A percentile compares a stretch with the other conserved stretches of the same genome.
phyloP scores from a whole-genome alignment of 2,113 vertebrate genomes.

The Tragelaphus imberbis region DNA sequence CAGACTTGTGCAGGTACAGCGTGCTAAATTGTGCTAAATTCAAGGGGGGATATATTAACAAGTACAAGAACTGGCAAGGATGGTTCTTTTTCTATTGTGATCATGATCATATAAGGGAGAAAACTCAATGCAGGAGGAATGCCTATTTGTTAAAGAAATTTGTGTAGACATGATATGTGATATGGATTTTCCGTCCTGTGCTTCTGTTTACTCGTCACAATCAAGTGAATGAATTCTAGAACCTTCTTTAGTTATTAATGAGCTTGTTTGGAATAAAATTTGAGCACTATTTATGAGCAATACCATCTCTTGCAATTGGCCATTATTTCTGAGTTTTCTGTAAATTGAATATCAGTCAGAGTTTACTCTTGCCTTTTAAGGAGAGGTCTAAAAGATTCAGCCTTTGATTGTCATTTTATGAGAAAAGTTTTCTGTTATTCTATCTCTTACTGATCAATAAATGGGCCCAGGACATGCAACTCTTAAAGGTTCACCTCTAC shows the following conservation, averaged over 20 bases:
- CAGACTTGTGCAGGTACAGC: neutral
- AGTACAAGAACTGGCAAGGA: neutral
- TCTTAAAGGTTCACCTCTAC: neutral
- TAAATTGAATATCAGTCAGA: neutral
- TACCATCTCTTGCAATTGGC: neutral
- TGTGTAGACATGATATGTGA: neutral
- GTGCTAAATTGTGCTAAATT: neutral
- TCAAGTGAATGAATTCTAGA: neutral
- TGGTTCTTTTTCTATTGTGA: neutral
- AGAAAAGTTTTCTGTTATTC: neutral
- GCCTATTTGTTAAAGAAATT: neutral
- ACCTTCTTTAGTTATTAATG: neutral
- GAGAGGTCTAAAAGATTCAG: neutral
- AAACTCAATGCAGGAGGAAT: neutral
- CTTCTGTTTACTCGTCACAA: neutral
- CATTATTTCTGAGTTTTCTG: neutral
- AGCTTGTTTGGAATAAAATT: neutral
- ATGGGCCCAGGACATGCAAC: neutral
- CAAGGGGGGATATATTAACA: neutral
- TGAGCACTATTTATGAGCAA: neutral
- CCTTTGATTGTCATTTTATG: neutral
- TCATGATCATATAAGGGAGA: neutral
- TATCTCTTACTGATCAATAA: neutral
- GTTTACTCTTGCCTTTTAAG: constrained; percentile 3
- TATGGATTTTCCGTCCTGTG: neutral